Percentiles rank a stretch among this genome's conserved stretches.
phyloP scores from a whole-genome alignment of 2,113 vertebrate genomes.

The human region DNA sequence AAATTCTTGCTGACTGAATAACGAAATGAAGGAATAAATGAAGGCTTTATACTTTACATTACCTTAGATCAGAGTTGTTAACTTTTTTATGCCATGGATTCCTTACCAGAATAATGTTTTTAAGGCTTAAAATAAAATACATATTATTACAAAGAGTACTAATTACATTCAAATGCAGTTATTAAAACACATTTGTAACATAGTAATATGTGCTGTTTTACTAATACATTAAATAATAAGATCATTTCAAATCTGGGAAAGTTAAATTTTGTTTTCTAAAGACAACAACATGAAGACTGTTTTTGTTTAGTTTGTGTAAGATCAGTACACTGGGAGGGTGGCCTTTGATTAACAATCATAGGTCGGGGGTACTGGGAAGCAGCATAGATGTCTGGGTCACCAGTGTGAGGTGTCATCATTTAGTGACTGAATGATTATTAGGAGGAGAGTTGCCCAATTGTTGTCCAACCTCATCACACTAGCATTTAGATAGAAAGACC shows the following conservation, averaged over 20 bases:
- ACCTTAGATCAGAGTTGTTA: neutral
- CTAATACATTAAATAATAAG: neutral
- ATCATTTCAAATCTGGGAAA: slow-evolving; percentile 1
- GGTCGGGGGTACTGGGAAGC: neutral
- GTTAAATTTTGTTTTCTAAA: slow-evolving; percentile 39
- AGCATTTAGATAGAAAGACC: neutral
- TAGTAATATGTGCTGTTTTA: neutral
- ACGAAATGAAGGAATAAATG: neutral
- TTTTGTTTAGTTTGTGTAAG: neutral
- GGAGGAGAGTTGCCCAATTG: neutral
- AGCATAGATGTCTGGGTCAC: neutral
- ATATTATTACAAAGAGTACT: neutral
- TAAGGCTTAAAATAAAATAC: neutral
- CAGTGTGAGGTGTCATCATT: neutral
- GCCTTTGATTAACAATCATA: neutral
- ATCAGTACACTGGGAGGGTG: neutral
- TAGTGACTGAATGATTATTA: neutral
- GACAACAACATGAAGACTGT: neutral
- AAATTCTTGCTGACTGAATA: neutral
- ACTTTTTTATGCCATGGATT: neutral
- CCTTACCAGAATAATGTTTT: neutral
- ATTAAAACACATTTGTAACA: neutral
- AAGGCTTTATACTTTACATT: neutral
- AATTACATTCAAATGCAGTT: neutral
- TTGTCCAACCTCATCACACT: neutral